A percentile compares a stretch with the other conserved stretches of the same genome.
These are phyloP conservation scores for Hoplodrina blanda DNA, from an alignment of 2,888 invertebrate species.

Conservation along the genomic window DNA sequence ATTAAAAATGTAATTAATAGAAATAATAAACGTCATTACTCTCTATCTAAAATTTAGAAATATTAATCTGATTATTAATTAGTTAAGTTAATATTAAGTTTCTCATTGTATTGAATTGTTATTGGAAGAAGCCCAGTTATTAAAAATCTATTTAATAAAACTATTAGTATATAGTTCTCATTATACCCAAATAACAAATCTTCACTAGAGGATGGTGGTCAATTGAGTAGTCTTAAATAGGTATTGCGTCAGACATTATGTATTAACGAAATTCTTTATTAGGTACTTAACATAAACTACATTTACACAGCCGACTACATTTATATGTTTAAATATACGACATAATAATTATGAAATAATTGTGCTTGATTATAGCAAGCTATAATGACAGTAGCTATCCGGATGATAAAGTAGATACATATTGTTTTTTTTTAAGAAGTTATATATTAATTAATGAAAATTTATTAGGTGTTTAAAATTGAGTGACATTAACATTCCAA, in stretches of 20 bases:
- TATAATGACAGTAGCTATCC: neutral
- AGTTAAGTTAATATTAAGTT: neutral
- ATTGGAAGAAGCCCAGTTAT: neutral
- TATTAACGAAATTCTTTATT: slow-evolving; percentile 16
- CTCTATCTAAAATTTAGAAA: neutral
- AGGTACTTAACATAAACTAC: neutral
- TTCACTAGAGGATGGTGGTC: too few species aligned
- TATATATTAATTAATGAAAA: too few species aligned
- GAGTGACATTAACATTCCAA: too few species aligned
- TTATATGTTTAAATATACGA: neutral
- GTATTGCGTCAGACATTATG: neutral
- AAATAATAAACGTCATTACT: too few species aligned
- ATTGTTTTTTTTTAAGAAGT: too few species aligned
- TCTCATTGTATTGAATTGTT: neutral
- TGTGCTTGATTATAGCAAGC: slow-evolving; percentile 18
- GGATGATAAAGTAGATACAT: neutral
- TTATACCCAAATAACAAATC: neutral
- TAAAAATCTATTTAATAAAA: slow-evolving; percentile 11
- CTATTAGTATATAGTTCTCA: neutral
- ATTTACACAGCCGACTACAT: neutral
- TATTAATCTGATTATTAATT: neutral
- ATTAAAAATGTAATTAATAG: too few species aligned
- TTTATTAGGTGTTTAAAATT: too few species aligned
- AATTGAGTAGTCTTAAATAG: neutral
- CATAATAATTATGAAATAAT: slow-evolving; percentile 19